Percentiles rank a stretch among this genome's conserved stretches.
These are phyloP conservation scores for Heliornis fulica DNA, from an alignment of 2,113 vertebrate genomes.

Conservation along the genomic window DNA sequence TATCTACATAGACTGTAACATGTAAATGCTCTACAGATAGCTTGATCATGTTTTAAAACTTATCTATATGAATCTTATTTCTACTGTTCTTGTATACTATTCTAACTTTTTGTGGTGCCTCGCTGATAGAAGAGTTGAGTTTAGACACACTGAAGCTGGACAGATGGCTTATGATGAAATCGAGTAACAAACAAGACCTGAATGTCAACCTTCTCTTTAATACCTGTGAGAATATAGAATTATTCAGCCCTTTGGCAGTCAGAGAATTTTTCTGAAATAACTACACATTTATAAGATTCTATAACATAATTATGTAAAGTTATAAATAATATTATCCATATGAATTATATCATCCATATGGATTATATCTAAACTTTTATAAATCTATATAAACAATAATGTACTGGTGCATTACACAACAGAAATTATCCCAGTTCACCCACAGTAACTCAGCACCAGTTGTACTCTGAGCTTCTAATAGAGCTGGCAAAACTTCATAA, in stretches of 20 bases:
- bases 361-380: no score
- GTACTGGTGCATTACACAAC: neutral
- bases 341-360: no score
- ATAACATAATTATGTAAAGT: no score
- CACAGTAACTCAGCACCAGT: neutral
- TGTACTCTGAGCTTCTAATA: neutral
- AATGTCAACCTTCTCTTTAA: neutral
- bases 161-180: neutral
- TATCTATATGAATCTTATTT: neutral
- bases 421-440: neutral
- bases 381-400: neutral
- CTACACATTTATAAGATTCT: no score
- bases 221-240: neutral
- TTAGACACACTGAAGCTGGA: neutral
- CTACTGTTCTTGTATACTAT: neutral
- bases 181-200: neutral
- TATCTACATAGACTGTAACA: neutral
- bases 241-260: neutral
- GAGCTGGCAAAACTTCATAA: neutral
- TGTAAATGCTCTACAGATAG: neutral
- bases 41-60: neutral
- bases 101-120: neutral
- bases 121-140: neutral
- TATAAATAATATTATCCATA: no score
- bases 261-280: neutral